Percentiles rank a stretch among this genome's conserved stretches.
These are phyloP conservation scores for Chrysolina haemoptera DNA, from an alignment of 2,888 invertebrate genomes.

Conservation along the genomic window DNA sequence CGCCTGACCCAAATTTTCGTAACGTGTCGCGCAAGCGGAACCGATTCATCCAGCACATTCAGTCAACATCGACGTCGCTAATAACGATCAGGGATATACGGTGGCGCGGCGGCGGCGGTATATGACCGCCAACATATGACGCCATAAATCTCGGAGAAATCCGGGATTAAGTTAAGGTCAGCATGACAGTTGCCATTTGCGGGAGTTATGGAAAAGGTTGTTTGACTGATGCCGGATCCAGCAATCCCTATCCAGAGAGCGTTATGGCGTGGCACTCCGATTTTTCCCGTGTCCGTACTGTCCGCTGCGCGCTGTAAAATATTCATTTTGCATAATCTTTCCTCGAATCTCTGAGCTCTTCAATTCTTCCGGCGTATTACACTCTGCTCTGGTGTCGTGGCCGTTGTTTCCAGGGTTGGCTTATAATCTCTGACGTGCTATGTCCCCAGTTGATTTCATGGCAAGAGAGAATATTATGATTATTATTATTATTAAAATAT, in stretches of 20 bases:
- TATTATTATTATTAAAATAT: too few species aligned
- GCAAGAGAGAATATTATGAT: too few species aligned
- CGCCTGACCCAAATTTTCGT: background rate
- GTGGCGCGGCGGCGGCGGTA: slow-evolving; percentile 22
- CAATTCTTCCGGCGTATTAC: too few species aligned
- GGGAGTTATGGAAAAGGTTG: slow-evolving; percentile 31
- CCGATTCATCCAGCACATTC: slow-evolving; percentile 33
- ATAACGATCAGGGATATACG: slow-evolving; percentile 33
- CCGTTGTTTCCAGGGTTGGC: too few species aligned
- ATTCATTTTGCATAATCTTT: slow-evolving; percentile 3
- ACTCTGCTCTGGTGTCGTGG: too few species aligned
- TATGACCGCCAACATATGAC: slow-evolving; percentile 47
- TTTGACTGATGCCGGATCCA: slow-evolving; percentile 24
- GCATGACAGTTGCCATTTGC: slow-evolving; percentile 36
- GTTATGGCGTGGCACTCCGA: background rate
- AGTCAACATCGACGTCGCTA: slow-evolving; percentile 42
- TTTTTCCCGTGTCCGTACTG: background rate
- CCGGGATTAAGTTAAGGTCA: slow-evolving; percentile 46
- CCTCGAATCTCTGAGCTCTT: too few species aligned
- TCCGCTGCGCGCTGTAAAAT: background rate
- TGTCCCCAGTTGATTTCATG: too few species aligned
- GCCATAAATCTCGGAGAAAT: slow-evolving; percentile 45
- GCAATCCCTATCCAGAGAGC: background rate
- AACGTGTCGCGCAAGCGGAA: slow-evolving; percentile 1
- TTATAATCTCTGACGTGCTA: too few species aligned